Evolutionary conservation across 2,113 vertebrate species (phyloP).

Genomic region (Chamaetylas fuelleborni): DNA sequence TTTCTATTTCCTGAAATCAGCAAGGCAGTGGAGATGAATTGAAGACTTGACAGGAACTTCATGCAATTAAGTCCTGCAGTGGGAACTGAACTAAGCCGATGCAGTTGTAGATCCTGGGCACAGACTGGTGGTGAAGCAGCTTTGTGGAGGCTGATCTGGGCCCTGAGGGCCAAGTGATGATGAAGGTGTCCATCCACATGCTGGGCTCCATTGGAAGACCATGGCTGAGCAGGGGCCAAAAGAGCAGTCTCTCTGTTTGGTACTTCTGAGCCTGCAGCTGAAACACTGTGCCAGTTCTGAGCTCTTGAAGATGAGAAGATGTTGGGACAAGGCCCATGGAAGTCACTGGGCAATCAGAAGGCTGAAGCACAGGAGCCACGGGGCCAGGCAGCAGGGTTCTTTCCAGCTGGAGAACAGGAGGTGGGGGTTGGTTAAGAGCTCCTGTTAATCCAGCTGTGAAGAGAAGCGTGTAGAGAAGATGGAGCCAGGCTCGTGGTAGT

Average conservation of each 20-base stretch:
- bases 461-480: accelerated
- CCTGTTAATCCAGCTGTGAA: neutral
- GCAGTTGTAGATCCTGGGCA: neutral
- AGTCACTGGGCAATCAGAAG: neutral
- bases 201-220: neutral
- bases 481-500: neutral
- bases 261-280: accelerated
- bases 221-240: neutral
- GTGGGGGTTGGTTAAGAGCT: neutral
- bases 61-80: accelerated
- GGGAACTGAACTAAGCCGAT: neutral
- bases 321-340: neutral
- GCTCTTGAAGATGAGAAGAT: neutral
- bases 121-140: accelerated
- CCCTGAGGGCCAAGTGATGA: neutral
- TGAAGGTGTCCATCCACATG: neutral
- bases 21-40: neutral
- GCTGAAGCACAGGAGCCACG: neutral
- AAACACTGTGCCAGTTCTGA: neutral
- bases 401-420: neutral
- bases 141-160: neutral
- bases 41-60: neutral
- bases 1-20: neutral
- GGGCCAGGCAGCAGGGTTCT: neutral
- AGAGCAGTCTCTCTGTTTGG: neutral